phyloP scores from a whole-genome alignment of 2,113 vertebrate species.

The Coracopsis vasa region DNA sequence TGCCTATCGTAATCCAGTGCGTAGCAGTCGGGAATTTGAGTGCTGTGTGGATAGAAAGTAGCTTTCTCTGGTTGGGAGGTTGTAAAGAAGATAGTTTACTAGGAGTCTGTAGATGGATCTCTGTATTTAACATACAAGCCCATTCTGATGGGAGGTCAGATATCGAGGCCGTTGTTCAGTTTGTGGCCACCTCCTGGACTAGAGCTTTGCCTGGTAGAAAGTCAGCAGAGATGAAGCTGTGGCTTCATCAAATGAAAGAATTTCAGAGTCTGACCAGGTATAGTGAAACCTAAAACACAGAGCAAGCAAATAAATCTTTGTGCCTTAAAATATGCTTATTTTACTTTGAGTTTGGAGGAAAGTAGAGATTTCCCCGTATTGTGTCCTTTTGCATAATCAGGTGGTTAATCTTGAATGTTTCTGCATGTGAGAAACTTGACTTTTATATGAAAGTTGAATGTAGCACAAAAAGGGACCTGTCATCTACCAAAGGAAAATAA shows the following conservation, averaged over 20 bases:
- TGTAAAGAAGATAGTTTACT: not conserved
- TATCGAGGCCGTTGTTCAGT: fast-evolving
- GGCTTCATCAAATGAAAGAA: not conserved
- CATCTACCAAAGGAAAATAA: not conserved
- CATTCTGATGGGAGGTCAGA: not conserved
- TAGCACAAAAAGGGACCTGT: not conserved
- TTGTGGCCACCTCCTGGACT: not conserved
- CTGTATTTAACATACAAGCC: not conserved
- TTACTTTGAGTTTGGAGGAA: not conserved
- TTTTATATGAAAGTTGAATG: not conserved
- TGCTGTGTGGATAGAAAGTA: not conserved
- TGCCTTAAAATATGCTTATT: not conserved
- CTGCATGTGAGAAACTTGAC: not conserved
- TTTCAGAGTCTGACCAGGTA: not conserved
- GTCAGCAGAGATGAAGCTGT: not conserved
- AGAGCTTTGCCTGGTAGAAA: not conserved
- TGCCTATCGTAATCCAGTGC: not conserved
- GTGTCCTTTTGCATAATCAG: not conserved
- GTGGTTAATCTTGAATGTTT: not conserved
- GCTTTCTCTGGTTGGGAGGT: not conserved
- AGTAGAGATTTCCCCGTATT: not conserved
- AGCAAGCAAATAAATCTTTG: not conserved
- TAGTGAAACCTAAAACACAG: not conserved
- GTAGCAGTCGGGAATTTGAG: not conserved
- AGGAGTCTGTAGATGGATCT: not conserved